These are phyloP conservation scores for Pedetes capensis DNA, from an alignment of 2,113 vertebrate species.

Conservation along the genomic window DNA sequence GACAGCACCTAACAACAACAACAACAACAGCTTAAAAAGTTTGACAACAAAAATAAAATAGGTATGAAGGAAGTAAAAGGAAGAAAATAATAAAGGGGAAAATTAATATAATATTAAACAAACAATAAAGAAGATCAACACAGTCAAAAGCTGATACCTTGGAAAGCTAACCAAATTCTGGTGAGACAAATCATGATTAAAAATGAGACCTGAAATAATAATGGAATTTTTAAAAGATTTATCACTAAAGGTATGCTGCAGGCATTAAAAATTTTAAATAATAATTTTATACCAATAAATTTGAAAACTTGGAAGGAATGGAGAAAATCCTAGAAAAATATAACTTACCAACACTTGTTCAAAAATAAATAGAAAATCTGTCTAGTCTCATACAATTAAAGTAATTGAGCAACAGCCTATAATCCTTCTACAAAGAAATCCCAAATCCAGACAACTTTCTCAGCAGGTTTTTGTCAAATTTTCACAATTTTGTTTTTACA, in stretches of 20 bases:
- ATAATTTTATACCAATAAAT: background rate
- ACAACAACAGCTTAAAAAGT: background rate
- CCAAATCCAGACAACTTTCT: background rate
- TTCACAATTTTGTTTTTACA: background rate
- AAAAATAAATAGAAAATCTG: slow-evolving; percentile 2
- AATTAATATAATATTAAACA: background rate
- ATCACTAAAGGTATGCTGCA: background rate
- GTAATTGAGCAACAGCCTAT: background rate
- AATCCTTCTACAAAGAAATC: background rate
- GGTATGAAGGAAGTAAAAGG: background rate
- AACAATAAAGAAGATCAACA: background rate
- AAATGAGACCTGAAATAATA: background rate
- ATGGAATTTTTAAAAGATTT: background rate
- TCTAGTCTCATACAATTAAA: background rate
- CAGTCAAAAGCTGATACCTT: background rate
- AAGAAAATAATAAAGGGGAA: background rate
- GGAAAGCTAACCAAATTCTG: background rate
- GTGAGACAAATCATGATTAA: background rate
- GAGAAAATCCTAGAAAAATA: slow-evolving; percentile 12
- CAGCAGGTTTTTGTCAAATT: background rate
- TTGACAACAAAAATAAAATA: background rate
- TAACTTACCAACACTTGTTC: background rate
- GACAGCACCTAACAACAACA: too few relatives aligned
- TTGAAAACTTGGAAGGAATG: slow-evolving; percentile 23
- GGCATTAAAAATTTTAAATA: background rate